phyloP scores from a whole-genome alignment of 2,888 invertebrate species.

The Drosophila tripunctata region DNA sequence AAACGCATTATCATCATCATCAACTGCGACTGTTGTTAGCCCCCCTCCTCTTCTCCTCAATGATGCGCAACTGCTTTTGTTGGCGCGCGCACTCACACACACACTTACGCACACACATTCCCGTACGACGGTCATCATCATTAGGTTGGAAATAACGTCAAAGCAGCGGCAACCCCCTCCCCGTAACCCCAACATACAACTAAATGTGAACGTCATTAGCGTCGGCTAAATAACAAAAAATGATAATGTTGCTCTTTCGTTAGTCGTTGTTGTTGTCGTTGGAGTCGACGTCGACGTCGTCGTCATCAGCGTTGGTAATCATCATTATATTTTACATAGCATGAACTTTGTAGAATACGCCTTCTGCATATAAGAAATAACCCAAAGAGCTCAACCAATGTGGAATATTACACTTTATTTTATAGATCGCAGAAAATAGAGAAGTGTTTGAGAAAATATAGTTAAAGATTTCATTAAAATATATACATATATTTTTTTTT shows the following conservation, averaged over 20 bases:
- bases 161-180: conserved; percentile 37
- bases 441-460: no score
- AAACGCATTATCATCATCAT: conserved; percentile 79
- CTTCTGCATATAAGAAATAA: conserved; percentile 22
- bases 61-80: conserved; percentile 62
- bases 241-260: conserved; percentile 72
- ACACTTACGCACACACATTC: conserved; percentile 22
- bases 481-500: no score
- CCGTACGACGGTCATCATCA: conserved; percentile 82
- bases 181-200: conserved; percentile 16
- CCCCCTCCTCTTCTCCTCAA: conserved; percentile 25
- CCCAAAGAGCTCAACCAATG: conserved; percentile 4
- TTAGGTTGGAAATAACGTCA: conserved; percentile 63
- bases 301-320: conserved; percentile 70
- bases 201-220: conserved; percentile 81
- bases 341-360: conserved; percentile 23
- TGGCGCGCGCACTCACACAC: conserved; percentile 46
- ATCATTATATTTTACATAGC: conserved; percentile 77
- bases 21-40: conserved; percentile 48
- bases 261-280: conserved; percentile 37
- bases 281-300: conserved; percentile 32
- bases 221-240: conserved; percentile 77
- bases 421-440: no score
- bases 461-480: no score
- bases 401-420: neutral